A percentile compares a stretch with the other conserved stretches of the same genome.
phyloP scores from a whole-genome alignment of 2,113 vertebrate genomes.

The Larimichthys polyactis region DNA sequence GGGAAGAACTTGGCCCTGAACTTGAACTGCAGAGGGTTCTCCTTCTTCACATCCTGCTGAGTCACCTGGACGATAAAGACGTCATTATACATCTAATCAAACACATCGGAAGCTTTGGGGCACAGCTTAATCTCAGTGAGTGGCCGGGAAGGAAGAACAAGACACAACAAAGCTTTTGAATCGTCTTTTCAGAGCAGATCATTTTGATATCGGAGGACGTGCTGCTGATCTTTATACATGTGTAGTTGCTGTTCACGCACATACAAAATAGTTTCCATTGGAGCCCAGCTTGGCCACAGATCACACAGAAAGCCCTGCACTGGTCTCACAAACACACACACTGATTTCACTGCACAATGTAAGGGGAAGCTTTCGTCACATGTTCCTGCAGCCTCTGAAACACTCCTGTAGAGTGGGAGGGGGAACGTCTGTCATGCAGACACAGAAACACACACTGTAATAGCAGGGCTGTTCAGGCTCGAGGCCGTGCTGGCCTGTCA shows the following conservation, averaged over 20 bases:
- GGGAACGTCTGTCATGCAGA: background rate
- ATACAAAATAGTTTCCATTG: conserved; percentile 34
- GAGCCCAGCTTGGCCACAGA: conserved; percentile 20
- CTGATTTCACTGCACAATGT: conserved; percentile 3
- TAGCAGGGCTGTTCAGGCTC: background rate
- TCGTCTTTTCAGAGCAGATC: background rate
- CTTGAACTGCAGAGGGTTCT: conserved; percentile 97
- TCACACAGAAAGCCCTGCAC: background rate
- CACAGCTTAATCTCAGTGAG: background rate
- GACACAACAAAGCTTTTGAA: background rate
- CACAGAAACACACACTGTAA: conserved; percentile 5
- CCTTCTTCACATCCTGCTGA: conserved; percentile 97
- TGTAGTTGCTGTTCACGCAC: background rate
- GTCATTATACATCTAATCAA: background rate
- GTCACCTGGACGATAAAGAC: conserved; percentile 86
- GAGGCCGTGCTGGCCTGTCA: conserved; percentile 31
- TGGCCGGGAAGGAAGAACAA: background rate
- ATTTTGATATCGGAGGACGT: conserved; percentile 4
- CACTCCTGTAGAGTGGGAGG: conserved; percentile 15
- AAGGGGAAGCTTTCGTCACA: background rate
- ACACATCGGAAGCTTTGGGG: background rate
- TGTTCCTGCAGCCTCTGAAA: background rate
- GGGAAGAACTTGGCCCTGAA: conserved; percentile 98
- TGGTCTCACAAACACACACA: background rate
- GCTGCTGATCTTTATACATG: background rate